phyloP scores from a whole-genome alignment of 1,140 invertebrate species.

The Tetramorium parvispinum region DNA sequence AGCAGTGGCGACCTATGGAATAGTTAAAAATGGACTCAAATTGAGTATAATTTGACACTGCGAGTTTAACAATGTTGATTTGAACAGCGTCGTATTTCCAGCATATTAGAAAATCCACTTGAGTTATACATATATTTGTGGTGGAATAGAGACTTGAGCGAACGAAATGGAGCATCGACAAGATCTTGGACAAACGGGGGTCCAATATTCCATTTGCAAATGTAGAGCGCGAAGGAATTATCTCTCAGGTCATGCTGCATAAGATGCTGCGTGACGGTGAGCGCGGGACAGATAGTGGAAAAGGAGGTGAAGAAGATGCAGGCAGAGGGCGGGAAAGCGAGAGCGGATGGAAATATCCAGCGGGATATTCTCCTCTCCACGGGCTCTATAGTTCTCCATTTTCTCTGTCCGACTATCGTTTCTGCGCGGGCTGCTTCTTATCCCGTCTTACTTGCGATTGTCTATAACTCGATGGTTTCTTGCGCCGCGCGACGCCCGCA shows the following conservation, averaged over 20 bases:
- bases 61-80: too few relatives aligned
- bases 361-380: constrained; percentile 20
- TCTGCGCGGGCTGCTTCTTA: constrained; percentile 43
- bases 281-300: background rate
- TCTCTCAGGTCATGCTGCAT: constrained; percentile 15
- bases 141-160: background rate
- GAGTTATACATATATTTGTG: background rate
- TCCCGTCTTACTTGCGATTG: constrained; percentile 43
- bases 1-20: too few relatives aligned
- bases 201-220: constrained; percentile 37
- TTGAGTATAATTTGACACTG: too few relatives aligned
- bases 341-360: constrained; percentile 14
- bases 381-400: constrained; percentile 11
- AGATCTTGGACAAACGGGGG: constrained; percentile 27
- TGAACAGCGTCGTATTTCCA: background rate
- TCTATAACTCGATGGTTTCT: constrained; percentile 68
- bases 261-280: constrained; percentile 3
- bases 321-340: constrained; percentile 50
- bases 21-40: too few relatives aligned
- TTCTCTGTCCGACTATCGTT: constrained; percentile 45
- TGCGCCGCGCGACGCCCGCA: constrained; percentile 59
- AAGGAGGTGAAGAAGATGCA: constrained; percentile 44
- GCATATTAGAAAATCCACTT: background rate
- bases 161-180: constrained; percentile 11
- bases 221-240: constrained; percentile 42